Evolutionary conservation across 2,113 vertebrate species (phyloP), one percentile per base, ranked within the genome.

Genomic region (Gymnarchus niloticus): DNA sequence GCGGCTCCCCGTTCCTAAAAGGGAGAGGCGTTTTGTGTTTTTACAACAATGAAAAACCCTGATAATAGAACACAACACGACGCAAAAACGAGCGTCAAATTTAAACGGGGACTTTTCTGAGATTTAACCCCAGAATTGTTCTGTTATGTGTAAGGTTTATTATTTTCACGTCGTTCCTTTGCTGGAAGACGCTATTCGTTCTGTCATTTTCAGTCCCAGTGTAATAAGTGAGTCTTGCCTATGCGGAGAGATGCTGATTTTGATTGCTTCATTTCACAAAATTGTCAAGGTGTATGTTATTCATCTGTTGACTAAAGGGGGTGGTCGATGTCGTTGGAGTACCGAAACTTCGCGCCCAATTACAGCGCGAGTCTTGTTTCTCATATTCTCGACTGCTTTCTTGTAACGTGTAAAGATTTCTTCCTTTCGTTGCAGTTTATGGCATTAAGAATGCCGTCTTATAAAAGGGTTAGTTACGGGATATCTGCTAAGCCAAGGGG

Each of bases 11-110:
- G 23, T 23, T 52, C 80, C 28, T 52, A 78, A 56, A 69, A 23
- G 54, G 83, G 84, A 73, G 54, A 28, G 84, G 52, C 1, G 25
- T n/a, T 85, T 76, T 85, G 6, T 56, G 81, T 87, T 69, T 85
- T 81, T 65, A 84, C 52, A 37, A 84, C 83, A 81, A 83, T 76
- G 78, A 81, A 80, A 56, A 80, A 19, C 52, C 51, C 54, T 4
- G 61, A 57, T 84, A 77, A 83, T 56, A 83, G 44, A 86, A 33
- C 9, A 81, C 7, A 86, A 52, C 57, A 41, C 73, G 41, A 44
- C 8, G 17, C 48, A 56, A 85, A 85, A 85, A 78, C n/a, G 10
- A 48, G 65, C 44, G 19, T 41, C 23, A 14, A 5, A 81, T 81
- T 83, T 41, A 44, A 28, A 46, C 46, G 25, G 44, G n/a, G 12